A percentile compares a stretch with the other conserved stretches of the same genome.
These are phyloP conservation scores for Tetramorium bicarinatum DNA, from an alignment of 2,888 invertebrate species.

Conservation along the genomic window DNA sequence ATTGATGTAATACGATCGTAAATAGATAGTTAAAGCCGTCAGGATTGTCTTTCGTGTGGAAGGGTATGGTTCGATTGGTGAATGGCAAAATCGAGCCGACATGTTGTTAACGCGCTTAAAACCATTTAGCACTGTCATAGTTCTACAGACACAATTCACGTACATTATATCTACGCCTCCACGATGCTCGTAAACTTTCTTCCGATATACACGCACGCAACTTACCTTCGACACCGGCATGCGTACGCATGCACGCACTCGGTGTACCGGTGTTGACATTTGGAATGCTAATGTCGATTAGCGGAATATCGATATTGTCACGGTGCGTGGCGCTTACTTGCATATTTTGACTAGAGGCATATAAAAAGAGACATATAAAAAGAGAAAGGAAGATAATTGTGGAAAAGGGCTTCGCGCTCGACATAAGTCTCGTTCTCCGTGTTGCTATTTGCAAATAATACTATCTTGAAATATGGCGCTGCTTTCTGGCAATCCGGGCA, in stretches of 20 bases:
- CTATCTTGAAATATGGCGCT: slow-evolving; percentile 20
- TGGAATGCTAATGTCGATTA: slow-evolving; percentile 79
- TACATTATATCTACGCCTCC: slow-evolving; percentile 56
- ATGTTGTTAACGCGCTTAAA: slow-evolving; percentile 66
- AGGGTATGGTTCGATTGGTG: slow-evolving; percentile 52
- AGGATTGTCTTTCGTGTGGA: slow-evolving; percentile 48
- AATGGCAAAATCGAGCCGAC: slow-evolving; percentile 66
- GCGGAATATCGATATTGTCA: slow-evolving; percentile 73
- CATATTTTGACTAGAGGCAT: slow-evolving; percentile 52
- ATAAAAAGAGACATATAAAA: not conserved
- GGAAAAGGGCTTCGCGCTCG: slow-evolving; percentile 20
- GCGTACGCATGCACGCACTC: slow-evolving; percentile 41
- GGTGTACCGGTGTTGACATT: slow-evolving; percentile 74
- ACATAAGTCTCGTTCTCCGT: slow-evolving; percentile 9
- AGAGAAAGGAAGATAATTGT: slow-evolving; percentile 37
- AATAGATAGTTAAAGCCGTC: slow-evolving; percentile 31
- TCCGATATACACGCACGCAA: slow-evolving; percentile 33
- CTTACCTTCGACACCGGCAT: slow-evolving; percentile 11
- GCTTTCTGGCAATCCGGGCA: slow-evolving; percentile 40
- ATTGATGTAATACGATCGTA: slow-evolving; percentile 65
- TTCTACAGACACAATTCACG: slow-evolving; percentile 29
- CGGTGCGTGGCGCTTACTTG: slow-evolving; percentile 29
- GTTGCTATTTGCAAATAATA: slow-evolving; percentile 45
- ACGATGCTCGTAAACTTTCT: slow-evolving; percentile 71
- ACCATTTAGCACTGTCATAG: slow-evolving; percentile 77